Evolutionary conservation across 1,140 invertebrate genomes (phyloP).

Genomic region (Dinothrombium tinctorium): DNA sequence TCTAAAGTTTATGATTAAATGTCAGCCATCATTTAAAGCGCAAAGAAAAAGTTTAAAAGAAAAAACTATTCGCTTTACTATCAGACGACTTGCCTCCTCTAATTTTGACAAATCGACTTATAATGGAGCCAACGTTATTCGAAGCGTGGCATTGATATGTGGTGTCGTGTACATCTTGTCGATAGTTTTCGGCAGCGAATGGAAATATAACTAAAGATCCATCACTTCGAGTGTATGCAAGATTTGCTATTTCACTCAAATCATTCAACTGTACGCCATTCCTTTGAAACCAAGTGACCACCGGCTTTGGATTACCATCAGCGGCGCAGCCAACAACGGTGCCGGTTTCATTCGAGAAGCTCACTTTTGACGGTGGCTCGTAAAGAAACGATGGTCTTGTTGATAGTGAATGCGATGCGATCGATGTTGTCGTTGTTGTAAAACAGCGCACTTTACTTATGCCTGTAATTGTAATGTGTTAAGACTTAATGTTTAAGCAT

Average conservation of each 20-base stretch:
- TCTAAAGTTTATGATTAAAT: too few species aligned
- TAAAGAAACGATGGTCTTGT: slow-evolving; percentile 74
- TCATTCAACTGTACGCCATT: not conserved
- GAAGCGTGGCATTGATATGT: slow-evolving; percentile 21
- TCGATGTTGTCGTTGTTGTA: too few species aligned
- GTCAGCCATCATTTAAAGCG: too few species aligned
- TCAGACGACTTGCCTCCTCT: slow-evolving; percentile 23
- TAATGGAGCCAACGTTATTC: slow-evolving; percentile 21
- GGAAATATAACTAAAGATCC: slow-evolving; percentile 22
- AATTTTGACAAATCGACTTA: slow-evolving; percentile 21
- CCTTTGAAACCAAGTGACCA: slow-evolving; percentile 61
- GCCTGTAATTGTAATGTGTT: too few species aligned
- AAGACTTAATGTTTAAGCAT: too few species aligned
- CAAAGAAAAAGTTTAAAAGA: too few species aligned
- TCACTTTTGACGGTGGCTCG: slow-evolving; percentile 67
- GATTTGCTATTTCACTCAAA: slow-evolving; percentile 32
- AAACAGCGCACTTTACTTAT: too few species aligned
- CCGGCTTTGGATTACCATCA: slow-evolving; percentile 62
- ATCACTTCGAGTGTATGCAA: slow-evolving; percentile 34
- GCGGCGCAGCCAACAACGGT: slow-evolving; percentile 75
- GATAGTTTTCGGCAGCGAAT: slow-evolving; percentile 18
- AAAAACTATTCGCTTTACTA: too few species aligned
- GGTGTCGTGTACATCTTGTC: slow-evolving; percentile 30
- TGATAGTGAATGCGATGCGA: too few species aligned
- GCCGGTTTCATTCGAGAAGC: slow-evolving; percentile 80